These are phyloP conservation scores for Sylvia borin DNA, from an alignment of 2,797 vertebrate species.

Conservation along the genomic window DNA sequence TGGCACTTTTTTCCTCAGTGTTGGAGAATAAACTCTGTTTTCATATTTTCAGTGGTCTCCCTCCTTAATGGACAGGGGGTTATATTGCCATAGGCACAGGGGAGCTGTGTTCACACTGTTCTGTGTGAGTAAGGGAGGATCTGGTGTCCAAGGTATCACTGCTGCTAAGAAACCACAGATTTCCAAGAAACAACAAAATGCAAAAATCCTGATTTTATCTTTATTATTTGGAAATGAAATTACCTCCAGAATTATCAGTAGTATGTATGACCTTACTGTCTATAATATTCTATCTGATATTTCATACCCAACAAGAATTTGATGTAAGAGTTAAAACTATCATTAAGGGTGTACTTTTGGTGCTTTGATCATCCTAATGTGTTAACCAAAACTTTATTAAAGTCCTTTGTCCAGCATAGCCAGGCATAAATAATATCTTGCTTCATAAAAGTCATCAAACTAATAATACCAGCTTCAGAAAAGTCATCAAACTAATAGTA, in stretches of 20 bases:
- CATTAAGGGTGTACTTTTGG: not conserved
- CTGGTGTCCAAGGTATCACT: not conserved
- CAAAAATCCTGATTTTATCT: slow-evolving; percentile 27
- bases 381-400: slow-evolving; percentile 35
- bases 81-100: not conserved
- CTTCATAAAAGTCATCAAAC: slow-evolving; percentile 32
- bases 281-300: slow-evolving; percentile 21
- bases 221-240: slow-evolving; percentile 15
- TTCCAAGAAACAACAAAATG: not conserved
- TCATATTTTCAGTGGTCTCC: not conserved
- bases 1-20: not conserved
- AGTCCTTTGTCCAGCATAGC: not conserved
- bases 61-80: not conserved
- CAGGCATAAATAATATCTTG: not conserved
- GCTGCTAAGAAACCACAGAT: not conserved
- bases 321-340: not conserved
- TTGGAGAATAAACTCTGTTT: not conserved
- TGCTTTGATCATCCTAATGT: not conserved
- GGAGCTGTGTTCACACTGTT: not conserved
- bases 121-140: not conserved
- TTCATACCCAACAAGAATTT: slow-evolving; percentile 46
- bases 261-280: slow-evolving; percentile 30
- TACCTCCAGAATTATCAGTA: not conserved
- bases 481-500: not conserved
- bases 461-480: slow-evolving; percentile 8